Percentiles rank a stretch among this genome's conserved stretches.
Conservation (phyloP, 2,113 vertebrate genomes). For the Tragulus kanchil region DNA sequence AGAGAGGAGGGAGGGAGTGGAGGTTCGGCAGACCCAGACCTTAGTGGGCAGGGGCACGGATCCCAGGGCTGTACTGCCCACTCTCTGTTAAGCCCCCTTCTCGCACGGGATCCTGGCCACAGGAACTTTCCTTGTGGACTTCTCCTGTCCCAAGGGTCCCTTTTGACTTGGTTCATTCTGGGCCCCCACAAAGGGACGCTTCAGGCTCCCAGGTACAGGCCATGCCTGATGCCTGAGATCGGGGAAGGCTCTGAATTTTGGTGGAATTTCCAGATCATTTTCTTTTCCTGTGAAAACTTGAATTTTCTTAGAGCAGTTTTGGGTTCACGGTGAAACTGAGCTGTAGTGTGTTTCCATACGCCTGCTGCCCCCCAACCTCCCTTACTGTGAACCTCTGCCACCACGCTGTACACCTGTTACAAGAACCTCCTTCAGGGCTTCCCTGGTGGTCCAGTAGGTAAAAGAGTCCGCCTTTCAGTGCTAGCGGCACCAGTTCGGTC, state of each 20-base stretch:
- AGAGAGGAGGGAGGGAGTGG: accelerated
- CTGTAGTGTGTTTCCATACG: background rate
- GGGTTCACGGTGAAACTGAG: background rate
- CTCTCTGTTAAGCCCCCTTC: background rate
- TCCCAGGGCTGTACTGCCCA: too few species aligned
- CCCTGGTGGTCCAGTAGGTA: too few species aligned
- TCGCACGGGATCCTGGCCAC: background rate
- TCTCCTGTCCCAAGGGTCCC: background rate
- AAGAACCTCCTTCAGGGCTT: background rate
- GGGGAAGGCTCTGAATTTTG: background rate
- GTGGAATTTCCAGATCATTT: background rate
- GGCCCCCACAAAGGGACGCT: background rate
- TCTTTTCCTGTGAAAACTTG: background rate
- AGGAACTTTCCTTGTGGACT: background rate
- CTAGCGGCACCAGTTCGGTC: too few species aligned
- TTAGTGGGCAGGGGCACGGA: accelerated
- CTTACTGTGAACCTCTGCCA: background rate
- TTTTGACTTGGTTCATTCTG: background rate
- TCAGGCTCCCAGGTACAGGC: background rate
- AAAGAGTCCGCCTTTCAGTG: too few species aligned
- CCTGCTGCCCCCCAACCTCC: background rate
- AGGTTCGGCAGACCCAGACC: background rate
- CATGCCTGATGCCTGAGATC: background rate
- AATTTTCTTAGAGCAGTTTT: background rate
- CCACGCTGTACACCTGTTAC: background rate